Conservation (phyloP, 2,888 invertebrate species). For the Synanthedon tipuliformis region DNA sequence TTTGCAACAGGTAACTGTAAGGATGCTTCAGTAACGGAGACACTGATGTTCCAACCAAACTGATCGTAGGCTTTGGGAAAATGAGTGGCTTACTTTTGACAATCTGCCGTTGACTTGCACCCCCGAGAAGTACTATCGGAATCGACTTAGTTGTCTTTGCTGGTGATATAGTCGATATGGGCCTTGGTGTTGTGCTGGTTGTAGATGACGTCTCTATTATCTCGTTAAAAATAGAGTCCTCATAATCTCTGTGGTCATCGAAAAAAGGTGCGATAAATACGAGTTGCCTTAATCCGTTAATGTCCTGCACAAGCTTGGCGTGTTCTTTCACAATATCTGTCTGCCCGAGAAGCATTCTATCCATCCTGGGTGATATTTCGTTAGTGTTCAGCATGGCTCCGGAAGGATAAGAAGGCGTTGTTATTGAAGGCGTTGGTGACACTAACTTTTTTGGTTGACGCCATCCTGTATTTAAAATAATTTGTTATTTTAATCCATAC, state of each 20-base stretch:
- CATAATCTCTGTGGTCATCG: constrained; percentile 48
- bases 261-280: constrained; percentile 40
- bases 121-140: constrained; percentile 45
- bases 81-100: constrained; percentile 34
- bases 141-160: constrained; percentile 24
- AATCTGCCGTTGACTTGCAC: constrained; percentile 39
- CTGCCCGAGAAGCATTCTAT: constrained; percentile 23
- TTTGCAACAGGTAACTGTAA: constrained; percentile 48
- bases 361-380: constrained; percentile 24
- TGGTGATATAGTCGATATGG: constrained; percentile 5
- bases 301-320: constrained; percentile 59
- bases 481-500: too few relatives aligned
- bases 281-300: constrained; percentile 48
- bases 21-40: constrained; percentile 47
- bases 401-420: constrained; percentile 8
- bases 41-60: constrained; percentile 44
- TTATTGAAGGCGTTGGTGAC: too few relatives aligned
- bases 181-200: constrained; percentile 17
- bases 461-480: constrained; percentile 17
- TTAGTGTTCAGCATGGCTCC: constrained; percentile 15
- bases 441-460: not conserved
- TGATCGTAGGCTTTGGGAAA: constrained; percentile 36
- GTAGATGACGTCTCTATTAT: constrained; percentile 46
- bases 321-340: constrained; percentile 52
- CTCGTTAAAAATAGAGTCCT: constrained; percentile 53